phyloP scores from a whole-genome alignment of 1,140 invertebrate species.

The Hesperophylax magnus region DNA sequence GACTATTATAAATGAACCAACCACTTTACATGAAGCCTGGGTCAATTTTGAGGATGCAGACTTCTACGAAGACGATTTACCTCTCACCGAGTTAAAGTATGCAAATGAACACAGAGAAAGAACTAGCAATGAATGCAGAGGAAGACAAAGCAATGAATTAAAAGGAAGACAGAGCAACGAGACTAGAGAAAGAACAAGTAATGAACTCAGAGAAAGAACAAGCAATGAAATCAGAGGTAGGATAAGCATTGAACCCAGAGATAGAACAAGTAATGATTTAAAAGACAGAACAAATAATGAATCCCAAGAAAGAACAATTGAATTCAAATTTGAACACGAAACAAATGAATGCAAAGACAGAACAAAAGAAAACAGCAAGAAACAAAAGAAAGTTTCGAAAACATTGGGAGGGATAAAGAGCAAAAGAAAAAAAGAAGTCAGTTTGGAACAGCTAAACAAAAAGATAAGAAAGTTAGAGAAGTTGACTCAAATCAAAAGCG shows the following conservation, averaged over 20 bases:
- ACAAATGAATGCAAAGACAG: background rate
- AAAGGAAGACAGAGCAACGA: too few species aligned
- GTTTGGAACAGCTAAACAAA: conserved; percentile 13
- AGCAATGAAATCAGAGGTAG: too few species aligned
- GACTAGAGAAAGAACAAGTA: too few species aligned
- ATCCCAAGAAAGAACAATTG: background rate
- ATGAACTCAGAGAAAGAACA: too few species aligned
- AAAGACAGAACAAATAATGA: too few species aligned
- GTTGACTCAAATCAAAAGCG: conserved; percentile 18
- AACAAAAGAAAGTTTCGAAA: conserved; percentile 21
- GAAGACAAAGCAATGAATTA: too few species aligned
- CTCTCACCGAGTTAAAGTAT: conserved; percentile 14
- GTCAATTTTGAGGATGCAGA: conserved; percentile 7
- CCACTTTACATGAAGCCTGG: conserved; percentile 19
- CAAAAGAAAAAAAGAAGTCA: conserved; percentile 15
- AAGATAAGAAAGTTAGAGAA: conserved; percentile 31
- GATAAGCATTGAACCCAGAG: too few species aligned
- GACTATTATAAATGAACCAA: background rate
- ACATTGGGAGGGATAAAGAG: background rate
- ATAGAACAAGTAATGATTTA: too few species aligned
- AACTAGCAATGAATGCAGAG: background rate
- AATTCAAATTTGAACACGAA: background rate
- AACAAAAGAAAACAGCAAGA: background rate
- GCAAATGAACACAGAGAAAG: background rate
- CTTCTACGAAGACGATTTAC: conserved; percentile 35